A percentile compares a stretch with the other conserved stretches of the same genome.
phyloP scores from a whole-genome alignment of 2,888 invertebrate genomes.

The Drosophila macrospina region DNA sequence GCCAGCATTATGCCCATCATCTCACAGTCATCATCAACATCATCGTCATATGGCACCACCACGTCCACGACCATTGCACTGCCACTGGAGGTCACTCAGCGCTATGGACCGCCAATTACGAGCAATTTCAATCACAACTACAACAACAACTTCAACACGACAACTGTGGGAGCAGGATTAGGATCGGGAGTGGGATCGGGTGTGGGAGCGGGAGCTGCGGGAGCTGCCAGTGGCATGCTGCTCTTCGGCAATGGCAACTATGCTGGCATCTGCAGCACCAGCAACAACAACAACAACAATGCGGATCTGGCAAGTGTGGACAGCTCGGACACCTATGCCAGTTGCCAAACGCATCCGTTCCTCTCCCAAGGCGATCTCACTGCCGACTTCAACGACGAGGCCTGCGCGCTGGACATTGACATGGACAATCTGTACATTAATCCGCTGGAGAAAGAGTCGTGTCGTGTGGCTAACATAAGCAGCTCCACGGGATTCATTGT shows the following conservation, averaged over 20 bases:
- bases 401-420: constrained; percentile 86
- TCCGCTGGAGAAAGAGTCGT: constrained; percentile 89
- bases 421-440: constrained; percentile 95
- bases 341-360: constrained; percentile 98
- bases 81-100: constrained; percentile 83
- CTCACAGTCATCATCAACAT: constrained; percentile 82
- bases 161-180: constrained; percentile 67
- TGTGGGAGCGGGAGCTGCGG: constrained; percentile 24
- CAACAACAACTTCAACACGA: constrained; percentile 84
- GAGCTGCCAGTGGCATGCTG: constrained; percentile 57
- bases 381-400: constrained; percentile 86
- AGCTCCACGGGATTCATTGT: constrained; percentile 81
- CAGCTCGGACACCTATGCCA: constrained; percentile 97
- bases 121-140: constrained; percentile 84
- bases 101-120: constrained; percentile 78
- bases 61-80: constrained; percentile 84
- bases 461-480: constrained; percentile 54
- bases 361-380: constrained; percentile 93
- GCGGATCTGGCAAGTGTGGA: constrained; percentile 88
- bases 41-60: constrained; percentile 84
- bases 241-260: constrained; percentile 69
- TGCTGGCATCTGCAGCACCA: constrained; percentile 62
- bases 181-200: constrained; percentile 44
- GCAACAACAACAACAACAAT: constrained; percentile 84
- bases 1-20: constrained; percentile 74